Evolutionary conservation across 2,888 invertebrate species (phyloP).

Genomic region (Zaprionus bogoriensis): DNA sequence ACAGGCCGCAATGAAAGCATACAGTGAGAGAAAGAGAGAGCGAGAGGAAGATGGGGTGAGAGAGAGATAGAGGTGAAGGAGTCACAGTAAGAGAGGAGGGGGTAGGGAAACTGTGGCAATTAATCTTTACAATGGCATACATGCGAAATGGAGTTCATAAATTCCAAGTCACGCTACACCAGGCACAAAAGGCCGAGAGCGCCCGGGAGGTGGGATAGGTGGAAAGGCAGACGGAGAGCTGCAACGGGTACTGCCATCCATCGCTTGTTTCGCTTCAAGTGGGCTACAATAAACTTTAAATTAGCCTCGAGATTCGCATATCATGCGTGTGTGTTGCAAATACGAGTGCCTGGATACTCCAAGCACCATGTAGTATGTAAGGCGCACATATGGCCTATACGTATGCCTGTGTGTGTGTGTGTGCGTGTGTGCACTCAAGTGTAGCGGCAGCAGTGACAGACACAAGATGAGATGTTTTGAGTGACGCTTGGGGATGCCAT

Average conservation of each 20-base stretch:
- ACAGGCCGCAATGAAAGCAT: constrained; percentile 56
- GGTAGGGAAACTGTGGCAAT: constrained; percentile 62
- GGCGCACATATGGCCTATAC: too few relatives aligned
- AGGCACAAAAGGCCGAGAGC: constrained; percentile 30
- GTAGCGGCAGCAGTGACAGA: constrained; percentile 17
- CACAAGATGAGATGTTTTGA: constrained; percentile 4
- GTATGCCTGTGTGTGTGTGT: too few relatives aligned
- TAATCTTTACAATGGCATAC: constrained; percentile 72
- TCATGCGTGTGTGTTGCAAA: constrained; percentile 5
- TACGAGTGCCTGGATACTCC: too few relatives aligned
- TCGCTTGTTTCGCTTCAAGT: constrained; percentile 14
- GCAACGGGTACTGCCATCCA: background rate
- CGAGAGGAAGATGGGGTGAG: background rate
- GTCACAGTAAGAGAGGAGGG: background rate
- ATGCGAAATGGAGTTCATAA: constrained; percentile 75
- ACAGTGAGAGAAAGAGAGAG: constrained; percentile 2
- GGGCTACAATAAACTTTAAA: constrained; percentile 44
- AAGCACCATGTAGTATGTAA: too few relatives aligned
- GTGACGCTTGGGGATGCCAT: constrained; percentile 9
- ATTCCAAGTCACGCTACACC: constrained; percentile 67
- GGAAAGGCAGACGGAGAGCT: background rate
- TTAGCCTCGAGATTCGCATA: constrained; percentile 34
- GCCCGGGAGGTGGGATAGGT: background rate
- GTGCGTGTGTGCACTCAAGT: too few relatives aligned
- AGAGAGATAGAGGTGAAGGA: background rate